Evolutionary conservation across 92 coral and sea anemone genomes (phyloP).

Genomic region (Paragorgia papillata): DNA sequence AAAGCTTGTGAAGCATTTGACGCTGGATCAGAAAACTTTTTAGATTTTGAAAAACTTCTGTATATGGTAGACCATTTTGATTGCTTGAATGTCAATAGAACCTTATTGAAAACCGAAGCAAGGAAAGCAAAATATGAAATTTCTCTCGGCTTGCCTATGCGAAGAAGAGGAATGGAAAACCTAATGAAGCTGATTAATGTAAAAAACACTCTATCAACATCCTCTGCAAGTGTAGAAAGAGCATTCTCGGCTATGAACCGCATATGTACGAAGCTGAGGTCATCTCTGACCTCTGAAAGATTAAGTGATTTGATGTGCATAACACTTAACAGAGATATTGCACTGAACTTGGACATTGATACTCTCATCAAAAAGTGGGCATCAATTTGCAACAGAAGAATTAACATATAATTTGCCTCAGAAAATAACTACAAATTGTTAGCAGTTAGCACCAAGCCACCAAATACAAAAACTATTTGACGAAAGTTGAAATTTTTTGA

Average conservation of each 20-base stretch:
- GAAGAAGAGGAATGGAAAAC: slow-evolving; percentile 21
- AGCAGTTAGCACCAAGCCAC: too few species aligned
- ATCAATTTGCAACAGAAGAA: slow-evolving; percentile 13
- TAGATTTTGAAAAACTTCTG: slow-evolving; percentile 35
- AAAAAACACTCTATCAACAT: slow-evolving; percentile 26
- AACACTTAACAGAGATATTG: slow-evolving; percentile 31
- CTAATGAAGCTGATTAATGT: slow-evolving; percentile 29
- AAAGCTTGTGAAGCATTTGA: slow-evolving; percentile 13
- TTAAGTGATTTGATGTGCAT: slow-evolving; percentile 26
- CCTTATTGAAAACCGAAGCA: slow-evolving; percentile 25
- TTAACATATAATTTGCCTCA: not conserved
- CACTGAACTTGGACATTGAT: slow-evolving; percentile 13
- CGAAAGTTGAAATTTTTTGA: too few species aligned
- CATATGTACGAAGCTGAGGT: slow-evolving; percentile 30
- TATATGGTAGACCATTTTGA: slow-evolving; percentile 29
- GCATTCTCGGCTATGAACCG: slow-evolving; percentile 33
- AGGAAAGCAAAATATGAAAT: slow-evolving; percentile 10
- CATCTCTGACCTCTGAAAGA: slow-evolving; percentile 7
- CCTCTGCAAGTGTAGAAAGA: slow-evolving; percentile 25
- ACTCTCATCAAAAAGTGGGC: slow-evolving; percentile 3
- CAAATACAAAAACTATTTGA: too few species aligned
- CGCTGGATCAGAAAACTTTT: slow-evolving; percentile 18
- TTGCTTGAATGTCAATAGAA: slow-evolving; percentile 8
- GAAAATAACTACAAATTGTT: too few species aligned
- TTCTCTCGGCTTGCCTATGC: slow-evolving; percentile 6